Conservation (phyloP, 2,797 vertebrate genomes). For the Odontamblyopus rebecca region DNA sequence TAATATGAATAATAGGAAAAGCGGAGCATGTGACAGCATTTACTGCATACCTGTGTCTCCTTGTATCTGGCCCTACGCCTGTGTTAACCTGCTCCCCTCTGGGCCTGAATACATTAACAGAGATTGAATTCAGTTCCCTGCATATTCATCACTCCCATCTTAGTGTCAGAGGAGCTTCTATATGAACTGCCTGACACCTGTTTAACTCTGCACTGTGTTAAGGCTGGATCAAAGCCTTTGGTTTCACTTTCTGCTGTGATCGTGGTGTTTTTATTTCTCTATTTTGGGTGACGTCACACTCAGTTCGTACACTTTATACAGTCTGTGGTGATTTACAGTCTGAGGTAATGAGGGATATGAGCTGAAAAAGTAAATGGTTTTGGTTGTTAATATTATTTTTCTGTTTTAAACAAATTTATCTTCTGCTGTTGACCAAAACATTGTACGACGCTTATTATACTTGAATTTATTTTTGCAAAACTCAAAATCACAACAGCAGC, state of each 20-base stretch:
- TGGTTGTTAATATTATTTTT: no score
- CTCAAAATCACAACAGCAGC: background rate
- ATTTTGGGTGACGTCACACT: no score
- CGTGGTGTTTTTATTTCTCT: no score
- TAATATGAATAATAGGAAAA: background rate
- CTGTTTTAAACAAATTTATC: no score
- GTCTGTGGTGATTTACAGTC: no score
- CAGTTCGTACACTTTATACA: no score
- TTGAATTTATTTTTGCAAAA: background rate
- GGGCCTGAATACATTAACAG: constrained; percentile 36
- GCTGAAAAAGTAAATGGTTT: no score
- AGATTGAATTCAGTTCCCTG: constrained; percentile 40
- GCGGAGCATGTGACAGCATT: background rate
- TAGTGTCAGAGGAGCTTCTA: constrained; percentile 10
- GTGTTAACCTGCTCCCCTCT: constrained; percentile 30
- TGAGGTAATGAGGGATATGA: background rate
- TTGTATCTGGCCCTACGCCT: constrained; percentile 16
- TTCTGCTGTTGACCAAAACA: no score
- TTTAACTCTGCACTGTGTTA: constrained; percentile 1
- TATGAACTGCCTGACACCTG: constrained; percentile 13
- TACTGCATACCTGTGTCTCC: constrained; percentile 10
- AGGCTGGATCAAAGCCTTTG: constrained; percentile 6
- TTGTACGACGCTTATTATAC: background rate
- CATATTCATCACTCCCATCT: constrained; percentile 27
- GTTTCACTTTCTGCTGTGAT: background rate